These are phyloP conservation scores for Drosophila ogumai DNA, from an alignment of 1,140 invertebrate genomes.

Conservation along the genomic window DNA sequence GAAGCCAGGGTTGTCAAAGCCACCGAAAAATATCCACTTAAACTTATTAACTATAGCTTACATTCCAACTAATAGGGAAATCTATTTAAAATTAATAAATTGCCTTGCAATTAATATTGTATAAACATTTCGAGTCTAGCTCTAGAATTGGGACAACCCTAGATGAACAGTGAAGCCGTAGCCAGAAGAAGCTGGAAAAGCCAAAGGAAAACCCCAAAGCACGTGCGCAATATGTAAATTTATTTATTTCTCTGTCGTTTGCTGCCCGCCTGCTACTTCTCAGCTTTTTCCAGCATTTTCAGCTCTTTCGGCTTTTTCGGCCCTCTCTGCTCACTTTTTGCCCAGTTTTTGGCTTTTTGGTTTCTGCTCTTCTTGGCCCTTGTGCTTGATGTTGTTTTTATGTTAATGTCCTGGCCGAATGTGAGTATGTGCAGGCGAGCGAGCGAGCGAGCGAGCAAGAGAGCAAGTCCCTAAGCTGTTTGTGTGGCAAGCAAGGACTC, in stretches of 20 bases:
- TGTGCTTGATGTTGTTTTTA: constrained; percentile 73
- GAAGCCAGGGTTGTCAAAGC: constrained; percentile 7
- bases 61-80: not conserved
- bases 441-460: constrained; percentile 16
- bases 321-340: constrained; percentile 32
- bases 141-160: constrained; percentile 1
- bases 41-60: not conserved
- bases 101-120: not conserved
- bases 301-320: constrained; percentile 7
- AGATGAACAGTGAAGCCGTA: constrained; percentile 1
- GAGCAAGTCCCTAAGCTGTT: constrained; percentile 64
- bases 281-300: not conserved
- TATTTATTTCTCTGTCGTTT: constrained; percentile 33
- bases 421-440: constrained; percentile 25
- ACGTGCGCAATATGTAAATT: constrained; percentile 79
- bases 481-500: constrained; percentile 11
- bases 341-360: constrained; percentile 60
- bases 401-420: constrained; percentile 61
- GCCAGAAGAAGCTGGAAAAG: constrained; percentile 14
- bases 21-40: not conserved
- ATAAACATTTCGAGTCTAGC: not conserved
- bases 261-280: constrained; percentile 3
- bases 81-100: not conserved
- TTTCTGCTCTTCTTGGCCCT: constrained; percentile 60
- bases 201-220: constrained; percentile 54